A percentile compares a stretch with the other conserved stretches of the same genome.
phyloP scores from a whole-genome alignment of 2,797 vertebrate genomes.

The Chelon auratus region DNA sequence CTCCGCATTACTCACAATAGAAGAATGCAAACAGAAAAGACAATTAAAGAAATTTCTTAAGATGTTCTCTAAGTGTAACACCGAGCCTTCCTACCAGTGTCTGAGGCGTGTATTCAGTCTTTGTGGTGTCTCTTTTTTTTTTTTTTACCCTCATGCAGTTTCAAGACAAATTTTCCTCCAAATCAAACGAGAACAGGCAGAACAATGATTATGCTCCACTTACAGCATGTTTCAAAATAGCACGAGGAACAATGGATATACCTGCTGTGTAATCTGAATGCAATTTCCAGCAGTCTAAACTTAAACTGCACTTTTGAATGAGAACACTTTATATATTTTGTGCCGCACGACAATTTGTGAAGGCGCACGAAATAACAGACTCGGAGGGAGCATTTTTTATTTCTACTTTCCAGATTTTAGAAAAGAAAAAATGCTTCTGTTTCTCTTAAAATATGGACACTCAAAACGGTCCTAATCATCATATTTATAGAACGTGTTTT shows the following conservation, averaged over 20 bases:
- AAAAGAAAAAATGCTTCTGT: background rate
- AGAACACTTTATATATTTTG: conserved; percentile 45
- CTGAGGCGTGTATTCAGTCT: background rate
- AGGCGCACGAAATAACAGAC: conserved; percentile 28
- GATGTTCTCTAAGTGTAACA: background rate
- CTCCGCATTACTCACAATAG: background rate
- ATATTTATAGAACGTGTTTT: conserved; percentile 35
- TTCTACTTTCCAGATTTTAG: conserved; percentile 22
- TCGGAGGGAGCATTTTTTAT: conserved; percentile 13
- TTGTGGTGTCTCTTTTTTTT: background rate
- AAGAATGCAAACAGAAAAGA: background rate
- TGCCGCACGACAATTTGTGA: conserved; percentile 26
- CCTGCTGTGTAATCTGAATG: conserved; percentile 75
- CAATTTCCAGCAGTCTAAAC: conserved; percentile 60
- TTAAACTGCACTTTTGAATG: conserved; percentile 39
- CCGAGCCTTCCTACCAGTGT: background rate
- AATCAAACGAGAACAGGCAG: conserved; percentile 66
- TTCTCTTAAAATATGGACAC: conserved; percentile 23
- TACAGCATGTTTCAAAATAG: conserved; percentile 39
- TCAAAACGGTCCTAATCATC: conserved; percentile 29
- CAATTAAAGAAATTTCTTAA: background rate
- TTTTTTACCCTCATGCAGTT: conserved; percentile 19
- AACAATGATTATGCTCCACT: conserved; percentile 38
- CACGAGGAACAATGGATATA: conserved; percentile 50
- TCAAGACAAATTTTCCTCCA: conserved; percentile 42